These are phyloP conservation scores for Rallus limicola DNA, from an alignment of 2,113 vertebrate genomes.

Conservation along the genomic window DNA sequence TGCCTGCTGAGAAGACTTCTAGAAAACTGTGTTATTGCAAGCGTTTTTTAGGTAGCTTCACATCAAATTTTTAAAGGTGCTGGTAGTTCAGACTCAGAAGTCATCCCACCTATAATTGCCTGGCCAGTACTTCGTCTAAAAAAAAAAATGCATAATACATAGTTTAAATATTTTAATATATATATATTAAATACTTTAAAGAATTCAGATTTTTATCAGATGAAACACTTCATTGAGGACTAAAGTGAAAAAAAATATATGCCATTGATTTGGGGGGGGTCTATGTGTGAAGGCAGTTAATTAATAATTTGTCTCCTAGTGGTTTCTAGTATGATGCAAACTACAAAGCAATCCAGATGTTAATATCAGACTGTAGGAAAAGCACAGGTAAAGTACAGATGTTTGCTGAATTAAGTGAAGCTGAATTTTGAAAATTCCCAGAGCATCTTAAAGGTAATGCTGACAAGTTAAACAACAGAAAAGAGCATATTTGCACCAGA, in stretches of 20 bases:
- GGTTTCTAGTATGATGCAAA: not conserved
- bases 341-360: not conserved
- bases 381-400: not conserved
- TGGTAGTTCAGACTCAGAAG: not conserved
- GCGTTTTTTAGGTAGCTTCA: not conserved
- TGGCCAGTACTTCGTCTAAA: not conserved
- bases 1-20: not conserved
- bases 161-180: not conserved
- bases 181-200: not conserved
- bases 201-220: not conserved
- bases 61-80: not conserved
- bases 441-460: not conserved
- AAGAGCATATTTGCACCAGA: not conserved
- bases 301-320: not conserved
- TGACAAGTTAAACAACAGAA: not conserved
- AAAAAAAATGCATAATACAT: not conserved
- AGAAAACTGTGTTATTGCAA: not conserved
- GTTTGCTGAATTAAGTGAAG: not conserved
- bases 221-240: not conserved
- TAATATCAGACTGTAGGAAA: not conserved
- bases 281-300: not conserved
- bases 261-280: not conserved
- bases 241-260: not conserved
- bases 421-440: not conserved
- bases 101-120: not conserved